phyloP scores from a whole-genome alignment of 2,797 vertebrate genomes.

The Hypotaenidia philippensis region DNA sequence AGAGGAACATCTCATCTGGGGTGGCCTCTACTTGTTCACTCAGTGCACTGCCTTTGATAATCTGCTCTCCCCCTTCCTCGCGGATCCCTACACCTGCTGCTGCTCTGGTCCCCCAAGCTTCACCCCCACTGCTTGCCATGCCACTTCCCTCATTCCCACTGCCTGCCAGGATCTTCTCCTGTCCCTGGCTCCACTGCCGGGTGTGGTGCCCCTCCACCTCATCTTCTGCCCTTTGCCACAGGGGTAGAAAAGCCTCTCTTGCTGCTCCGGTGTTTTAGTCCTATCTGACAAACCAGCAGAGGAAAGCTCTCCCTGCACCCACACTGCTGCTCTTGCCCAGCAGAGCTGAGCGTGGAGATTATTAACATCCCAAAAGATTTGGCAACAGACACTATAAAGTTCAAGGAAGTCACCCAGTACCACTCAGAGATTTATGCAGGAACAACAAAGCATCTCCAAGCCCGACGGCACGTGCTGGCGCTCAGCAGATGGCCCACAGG shows the following conservation, averaged over 20 bases:
- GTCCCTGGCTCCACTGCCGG: background rate
- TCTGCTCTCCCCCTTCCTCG: background rate
- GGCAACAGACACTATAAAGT: background rate
- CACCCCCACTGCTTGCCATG: background rate
- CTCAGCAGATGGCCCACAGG: background rate
- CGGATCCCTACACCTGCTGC: rapidly evolving
- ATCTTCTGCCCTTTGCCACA: background rate
- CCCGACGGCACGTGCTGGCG: rapidly evolving
- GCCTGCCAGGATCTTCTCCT: background rate
- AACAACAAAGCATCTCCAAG: background rate
- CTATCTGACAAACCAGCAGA: background rate
- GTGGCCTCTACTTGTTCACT: background rate
- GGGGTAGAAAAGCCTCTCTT: background rate
- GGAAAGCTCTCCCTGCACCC: background rate
- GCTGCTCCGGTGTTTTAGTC: background rate
- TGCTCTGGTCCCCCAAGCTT: background rate
- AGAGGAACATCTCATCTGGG: background rate
- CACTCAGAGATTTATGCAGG: background rate
- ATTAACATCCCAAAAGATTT: background rate
- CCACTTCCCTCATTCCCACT: background rate
- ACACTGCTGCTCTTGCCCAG: background rate
- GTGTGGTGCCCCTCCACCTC: background rate
- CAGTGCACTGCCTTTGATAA: rapidly evolving
- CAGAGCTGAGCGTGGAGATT: background rate
- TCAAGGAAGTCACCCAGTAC: background rate